Evolutionary conservation across 1,140 invertebrate species (phyloP), one percentile per base, ranked within the genome.

Genomic region (Carcinoscorpius rotundicauda): DNA sequence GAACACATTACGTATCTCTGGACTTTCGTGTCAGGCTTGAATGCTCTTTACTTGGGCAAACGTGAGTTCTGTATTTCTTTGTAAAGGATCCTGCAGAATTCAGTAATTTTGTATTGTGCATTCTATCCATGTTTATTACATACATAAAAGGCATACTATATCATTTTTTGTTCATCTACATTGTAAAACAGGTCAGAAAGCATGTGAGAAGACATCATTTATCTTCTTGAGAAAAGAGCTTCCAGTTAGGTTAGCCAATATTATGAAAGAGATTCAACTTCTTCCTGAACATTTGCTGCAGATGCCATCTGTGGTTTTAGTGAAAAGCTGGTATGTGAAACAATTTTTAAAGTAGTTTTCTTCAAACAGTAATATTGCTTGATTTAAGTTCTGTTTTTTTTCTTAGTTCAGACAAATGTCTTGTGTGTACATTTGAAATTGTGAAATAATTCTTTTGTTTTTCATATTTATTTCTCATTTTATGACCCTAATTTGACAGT

Each of bases 181-280:
- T 29, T 29, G 29, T 29, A 29, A 29, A 29, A 29, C 78, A 96
- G 93, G 92, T 73, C 78, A 89, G 70, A 91, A 89, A 79, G 91
- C 91, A 52, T 72, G 71, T 59, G 72, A 73, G 52, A 65, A 64
- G 48, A 70, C 63, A 69, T 75, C 74, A 68, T 97, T 87, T 74
- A 82, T 91, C 68, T 98, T 98, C 75, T 80, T 98, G n/a, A 82
- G 92, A 58, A 93, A 97, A 76, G 95, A 98, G 78, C 76, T 98
- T 59, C 94, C 94, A 3, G 94, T 98, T 3, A 82, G 95, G 60
- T 79, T 98, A 70, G 93, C 95, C 5, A 97, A 98, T 75, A 98
- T 98, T 69, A 98, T 98, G 93, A 95, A 97, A 77, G 95, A 98
- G 79, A 95, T 98, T 72, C 88, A 92, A 58, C 77, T 97, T 50